Percentiles rank a stretch among this genome's conserved stretches.
Evolutionary conservation across 1,140 invertebrate species (phyloP).

Genomic region (Pantala flavescens): DNA sequence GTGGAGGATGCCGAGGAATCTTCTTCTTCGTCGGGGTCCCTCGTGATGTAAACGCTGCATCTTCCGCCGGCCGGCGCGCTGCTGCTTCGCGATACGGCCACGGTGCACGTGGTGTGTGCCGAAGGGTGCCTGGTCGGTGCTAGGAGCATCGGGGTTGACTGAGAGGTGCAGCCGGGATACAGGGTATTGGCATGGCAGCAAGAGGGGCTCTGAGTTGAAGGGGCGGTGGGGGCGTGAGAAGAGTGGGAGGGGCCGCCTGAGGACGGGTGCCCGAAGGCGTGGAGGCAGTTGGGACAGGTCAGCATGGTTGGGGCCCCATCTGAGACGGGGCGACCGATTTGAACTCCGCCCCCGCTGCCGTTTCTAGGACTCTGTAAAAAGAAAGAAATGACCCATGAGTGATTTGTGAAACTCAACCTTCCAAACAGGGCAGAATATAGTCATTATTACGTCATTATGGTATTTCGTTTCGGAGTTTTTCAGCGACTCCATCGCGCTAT

Average conservation of each 20-base stretch:
- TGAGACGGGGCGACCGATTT: background rate
- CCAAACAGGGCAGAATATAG: too few species aligned
- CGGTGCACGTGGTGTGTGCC: constrained; percentile 16
- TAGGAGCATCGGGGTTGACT: constrained; percentile 18
- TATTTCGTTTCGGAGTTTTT: too few species aligned
- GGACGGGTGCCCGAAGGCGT: constrained; percentile 34
- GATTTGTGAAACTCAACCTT: background rate
- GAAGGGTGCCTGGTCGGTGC: background rate
- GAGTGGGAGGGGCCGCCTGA: background rate
- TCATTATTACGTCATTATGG: too few species aligned
- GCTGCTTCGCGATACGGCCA: constrained; percentile 11
- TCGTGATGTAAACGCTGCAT: constrained; percentile 17
- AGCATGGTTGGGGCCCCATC: constrained; percentile 24
- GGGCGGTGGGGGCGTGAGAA: constrained; percentile 13
- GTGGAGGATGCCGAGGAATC: constrained; percentile 25
- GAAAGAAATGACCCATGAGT: background rate
- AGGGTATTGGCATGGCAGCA: background rate
- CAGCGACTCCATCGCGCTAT: too few species aligned
- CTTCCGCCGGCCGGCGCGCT: background rate
- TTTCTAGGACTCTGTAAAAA: background rate
- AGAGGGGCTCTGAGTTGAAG: constrained; percentile 21
- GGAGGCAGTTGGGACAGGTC: constrained; percentile 53
- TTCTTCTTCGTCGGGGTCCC: constrained; percentile 24
- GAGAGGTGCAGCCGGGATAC: constrained; percentile 25
- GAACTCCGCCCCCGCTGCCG: background rate